A percentile compares a stretch with the other conserved stretches of the same genome.
phyloP scores from a whole-genome alignment of 2,888 invertebrate species.

The Ectropis crepuscularia region DNA sequence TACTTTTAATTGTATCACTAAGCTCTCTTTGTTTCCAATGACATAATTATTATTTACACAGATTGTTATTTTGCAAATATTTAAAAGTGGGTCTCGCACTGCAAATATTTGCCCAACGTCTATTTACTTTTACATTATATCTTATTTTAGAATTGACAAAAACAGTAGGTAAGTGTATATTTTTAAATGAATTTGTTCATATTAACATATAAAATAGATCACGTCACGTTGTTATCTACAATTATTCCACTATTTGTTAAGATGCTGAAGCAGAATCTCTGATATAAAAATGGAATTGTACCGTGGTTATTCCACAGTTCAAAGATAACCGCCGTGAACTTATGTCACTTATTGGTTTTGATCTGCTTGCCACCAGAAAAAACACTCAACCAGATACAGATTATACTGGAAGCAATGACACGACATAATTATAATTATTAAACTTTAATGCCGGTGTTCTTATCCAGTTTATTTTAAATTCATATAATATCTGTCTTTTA shows the following conservation, averaged over 20 bases:
- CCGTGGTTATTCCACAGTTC: conserved; percentile 19
- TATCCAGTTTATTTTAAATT: too few relatives aligned
- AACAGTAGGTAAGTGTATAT: neutral
- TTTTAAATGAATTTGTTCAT: conserved; percentile 9
- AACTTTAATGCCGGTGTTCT: neutral
- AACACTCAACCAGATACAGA: neutral
- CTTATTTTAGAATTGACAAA: conserved; percentile 7
- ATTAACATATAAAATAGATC: conserved; percentile 2
- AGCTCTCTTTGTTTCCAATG: neutral
- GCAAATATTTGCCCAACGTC: conserved; percentile 1
- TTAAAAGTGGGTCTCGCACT: neutral
- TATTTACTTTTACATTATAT: neutral
- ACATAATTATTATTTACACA: neutral
- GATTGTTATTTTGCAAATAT: conserved; percentile 1
- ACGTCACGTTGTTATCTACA: conserved; percentile 21
- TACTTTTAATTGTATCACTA: too few relatives aligned
- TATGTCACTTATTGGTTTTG: conserved; percentile 1
- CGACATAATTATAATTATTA: neutral
- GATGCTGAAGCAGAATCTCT: conserved; percentile 26
- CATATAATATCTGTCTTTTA: too few relatives aligned
- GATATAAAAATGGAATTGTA: conserved; percentile 29
- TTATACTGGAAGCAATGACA: neutral
- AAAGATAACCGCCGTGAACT: conserved; percentile 32
- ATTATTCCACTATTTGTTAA: conserved; percentile 28
- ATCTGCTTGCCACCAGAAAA: conserved; percentile 10